These are phyloP conservation scores for Glaucopsyche alexis DNA, from an alignment of 2,888 invertebrate genomes.

Conservation along the genomic window DNA sequence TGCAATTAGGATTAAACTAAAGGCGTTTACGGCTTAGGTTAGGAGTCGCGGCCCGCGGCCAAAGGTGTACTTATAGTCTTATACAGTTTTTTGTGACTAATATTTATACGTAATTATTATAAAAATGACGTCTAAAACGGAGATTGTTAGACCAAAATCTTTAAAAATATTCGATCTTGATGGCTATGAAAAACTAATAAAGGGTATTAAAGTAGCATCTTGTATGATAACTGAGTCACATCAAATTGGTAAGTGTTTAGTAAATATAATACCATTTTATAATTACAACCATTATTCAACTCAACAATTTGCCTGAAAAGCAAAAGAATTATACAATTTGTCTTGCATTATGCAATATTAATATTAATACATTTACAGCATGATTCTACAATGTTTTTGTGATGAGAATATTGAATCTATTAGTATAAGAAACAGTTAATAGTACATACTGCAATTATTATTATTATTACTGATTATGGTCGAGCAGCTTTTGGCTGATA, in stretches of 20 bases:
- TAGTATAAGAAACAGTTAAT: too few relatives aligned
- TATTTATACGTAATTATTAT: background rate
- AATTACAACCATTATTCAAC: constrained; percentile 8
- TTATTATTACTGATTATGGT: too few relatives aligned
- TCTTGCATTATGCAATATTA: background rate
- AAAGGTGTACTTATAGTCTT: background rate
- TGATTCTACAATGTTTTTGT: background rate
- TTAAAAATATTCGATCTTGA: constrained; percentile 76
- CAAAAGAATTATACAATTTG: background rate
- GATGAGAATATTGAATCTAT: too few relatives aligned
- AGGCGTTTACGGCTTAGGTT: background rate
- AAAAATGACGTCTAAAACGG: constrained; percentile 58
- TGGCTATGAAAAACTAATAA: constrained; percentile 71
- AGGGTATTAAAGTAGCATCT: constrained; percentile 78
- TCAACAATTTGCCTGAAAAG: background rate
- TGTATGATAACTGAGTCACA: constrained; percentile 80
- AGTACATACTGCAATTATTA: too few relatives aligned
- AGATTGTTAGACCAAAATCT: constrained; percentile 56
- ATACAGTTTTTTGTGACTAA: background rate
- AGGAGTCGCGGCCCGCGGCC: background rate
- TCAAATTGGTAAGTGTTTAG: constrained; percentile 63
- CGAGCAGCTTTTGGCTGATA: too few relatives aligned
- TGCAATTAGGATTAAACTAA: background rate
- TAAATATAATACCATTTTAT: background rate
- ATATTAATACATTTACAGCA: background rate